Evolutionary conservation across 64 coral and sea anemone genomes (phyloP).

Genomic region (Pocillopora verrucosa): DNA sequence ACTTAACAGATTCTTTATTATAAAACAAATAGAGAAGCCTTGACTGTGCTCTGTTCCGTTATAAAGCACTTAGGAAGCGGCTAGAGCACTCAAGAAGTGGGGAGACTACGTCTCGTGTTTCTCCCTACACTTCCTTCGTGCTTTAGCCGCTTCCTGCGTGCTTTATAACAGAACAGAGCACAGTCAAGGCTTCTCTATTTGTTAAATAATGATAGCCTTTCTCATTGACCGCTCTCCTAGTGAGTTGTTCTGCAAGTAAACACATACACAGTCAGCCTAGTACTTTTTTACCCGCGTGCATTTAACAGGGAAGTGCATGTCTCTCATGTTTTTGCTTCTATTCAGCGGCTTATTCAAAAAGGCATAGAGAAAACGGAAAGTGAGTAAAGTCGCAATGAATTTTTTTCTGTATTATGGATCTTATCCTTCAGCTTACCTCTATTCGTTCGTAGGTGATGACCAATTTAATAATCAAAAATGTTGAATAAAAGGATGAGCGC

Average conservation of each 20-base stretch:
- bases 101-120: too few species aligned
- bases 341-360: neutral
- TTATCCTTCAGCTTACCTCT: slow-evolving; percentile 16
- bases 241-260: neutral
- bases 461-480: slow-evolving; percentile 51
- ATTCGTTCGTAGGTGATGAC: slow-evolving; percentile 55
- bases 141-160: too few species aligned
- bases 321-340: neutral
- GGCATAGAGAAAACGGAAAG: neutral
- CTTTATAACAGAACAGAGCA: too few species aligned
- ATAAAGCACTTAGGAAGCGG: too few species aligned
- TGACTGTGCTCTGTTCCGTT: too few species aligned
- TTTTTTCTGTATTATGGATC: neutral
- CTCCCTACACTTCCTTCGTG: too few species aligned
- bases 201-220: slow-evolving; percentile 1
- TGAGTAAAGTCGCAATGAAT: neutral
- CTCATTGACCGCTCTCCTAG: neutral
- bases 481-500: slow-evolving; percentile 47
- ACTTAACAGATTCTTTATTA: too few species aligned
- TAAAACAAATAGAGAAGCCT: too few species aligned
- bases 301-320: neutral
- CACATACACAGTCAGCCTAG: neutral
- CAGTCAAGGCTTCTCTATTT: too few species aligned
- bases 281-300: neutral
- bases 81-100: too few species aligned